Percentiles rank a stretch among this genome's conserved stretches.
phyloP scores from a whole-genome alignment of 2,113 vertebrate species.

The Sminthopsis crassicaudata region DNA sequence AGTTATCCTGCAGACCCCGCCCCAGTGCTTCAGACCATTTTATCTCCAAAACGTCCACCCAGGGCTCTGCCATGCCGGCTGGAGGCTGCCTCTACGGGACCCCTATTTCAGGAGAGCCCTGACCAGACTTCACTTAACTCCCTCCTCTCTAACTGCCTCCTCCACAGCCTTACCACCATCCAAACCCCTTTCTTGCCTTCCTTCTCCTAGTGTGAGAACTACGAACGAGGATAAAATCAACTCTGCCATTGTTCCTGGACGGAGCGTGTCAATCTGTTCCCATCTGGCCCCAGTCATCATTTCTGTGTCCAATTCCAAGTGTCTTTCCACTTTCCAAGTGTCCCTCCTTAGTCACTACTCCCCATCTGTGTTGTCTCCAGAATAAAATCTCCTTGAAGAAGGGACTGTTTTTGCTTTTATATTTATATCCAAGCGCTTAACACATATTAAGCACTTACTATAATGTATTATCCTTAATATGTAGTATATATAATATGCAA shows the following conservation, averaged over 20 bases:
- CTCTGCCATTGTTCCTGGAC: not conserved
- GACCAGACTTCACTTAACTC: not conserved
- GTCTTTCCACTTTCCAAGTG: not conserved
- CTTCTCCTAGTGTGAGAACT: too few species aligned
- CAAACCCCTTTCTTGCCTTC: too few species aligned
- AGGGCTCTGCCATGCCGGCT: not conserved
- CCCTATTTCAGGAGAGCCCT: not conserved
- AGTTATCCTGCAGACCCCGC: too few species aligned
- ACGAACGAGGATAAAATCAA: too few species aligned
- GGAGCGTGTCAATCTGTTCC: not conserved
- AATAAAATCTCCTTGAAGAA: not conserved
- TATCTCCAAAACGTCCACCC: not conserved
- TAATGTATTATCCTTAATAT: too few species aligned
- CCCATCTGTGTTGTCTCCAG: not conserved
- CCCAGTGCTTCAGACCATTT: not conserved
- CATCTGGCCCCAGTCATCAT: not conserved
- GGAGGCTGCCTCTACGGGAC: not conserved
- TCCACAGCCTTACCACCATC: not conserved
- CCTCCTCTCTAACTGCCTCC: not conserved
- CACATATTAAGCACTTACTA: not conserved
- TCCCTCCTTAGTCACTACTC: not conserved
- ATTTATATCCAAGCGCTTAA: not conserved
- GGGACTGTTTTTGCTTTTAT: not conserved
- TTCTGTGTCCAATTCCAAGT: too few species aligned
- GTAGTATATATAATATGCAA: too few species aligned